These are phyloP conservation scores for Diaphora mendica DNA, from an alignment of 2,888 invertebrate species.

Conservation along the genomic window DNA sequence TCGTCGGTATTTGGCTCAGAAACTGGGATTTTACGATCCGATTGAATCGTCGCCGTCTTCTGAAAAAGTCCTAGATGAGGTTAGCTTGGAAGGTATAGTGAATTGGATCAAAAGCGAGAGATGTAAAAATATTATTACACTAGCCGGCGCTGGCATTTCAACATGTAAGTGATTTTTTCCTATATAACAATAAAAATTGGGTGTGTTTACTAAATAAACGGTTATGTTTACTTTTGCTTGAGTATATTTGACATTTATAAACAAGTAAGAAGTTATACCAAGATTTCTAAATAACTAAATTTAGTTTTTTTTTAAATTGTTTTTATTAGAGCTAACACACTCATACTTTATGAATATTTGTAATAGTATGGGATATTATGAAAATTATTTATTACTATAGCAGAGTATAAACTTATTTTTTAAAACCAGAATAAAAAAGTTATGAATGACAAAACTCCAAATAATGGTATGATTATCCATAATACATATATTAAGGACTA, in stretches of 20 bases:
- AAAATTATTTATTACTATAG: no score
- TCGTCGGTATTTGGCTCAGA: conserved; percentile 88
- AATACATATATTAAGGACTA: no score
- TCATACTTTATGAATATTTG: no score
- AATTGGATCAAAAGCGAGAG: conserved; percentile 92
- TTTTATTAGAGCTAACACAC: no score
- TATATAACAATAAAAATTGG: neutral
- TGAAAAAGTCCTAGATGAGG: conserved; percentile 88
- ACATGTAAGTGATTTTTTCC: conserved; percentile 90
- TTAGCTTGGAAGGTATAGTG: conserved; percentile 91
- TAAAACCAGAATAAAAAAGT: no score
- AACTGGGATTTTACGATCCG: conserved; percentile 86
- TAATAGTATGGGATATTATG: no score
- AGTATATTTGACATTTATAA: neutral
- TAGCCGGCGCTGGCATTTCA: conserved; percentile 98
- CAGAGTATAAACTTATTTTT: no score
- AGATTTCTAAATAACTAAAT: neutral
- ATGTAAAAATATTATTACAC: conserved; percentile 95
- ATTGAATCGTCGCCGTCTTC: conserved; percentile 66
- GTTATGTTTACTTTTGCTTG: no score
- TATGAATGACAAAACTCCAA: no score
- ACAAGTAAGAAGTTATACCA: neutral
- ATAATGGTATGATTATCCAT: no score
- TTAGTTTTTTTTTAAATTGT: no score
- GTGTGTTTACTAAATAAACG: neutral